A percentile compares a stretch with the other conserved stretches of the same genome.
Evolutionary conservation across 2,113 vertebrate genomes (phyloP).

Genomic region (Corythaixoides concolor): DNA sequence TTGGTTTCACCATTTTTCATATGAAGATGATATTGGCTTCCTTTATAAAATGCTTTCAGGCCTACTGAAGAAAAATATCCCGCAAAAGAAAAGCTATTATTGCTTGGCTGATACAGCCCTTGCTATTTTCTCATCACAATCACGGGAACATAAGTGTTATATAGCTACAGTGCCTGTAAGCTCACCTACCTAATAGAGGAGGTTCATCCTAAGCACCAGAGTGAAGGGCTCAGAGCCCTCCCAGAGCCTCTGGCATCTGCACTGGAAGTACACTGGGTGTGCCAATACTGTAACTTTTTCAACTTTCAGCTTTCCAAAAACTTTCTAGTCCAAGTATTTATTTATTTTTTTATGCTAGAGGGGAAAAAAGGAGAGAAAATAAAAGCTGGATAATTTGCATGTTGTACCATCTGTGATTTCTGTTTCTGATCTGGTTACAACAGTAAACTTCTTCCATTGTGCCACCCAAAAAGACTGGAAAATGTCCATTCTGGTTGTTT

Average conservation of each 20-base stretch:
- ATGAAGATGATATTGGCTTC: not conserved
- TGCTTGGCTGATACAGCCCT: not conserved
- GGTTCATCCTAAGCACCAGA: not conserved
- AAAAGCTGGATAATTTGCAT: not conserved
- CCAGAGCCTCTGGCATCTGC: not conserved
- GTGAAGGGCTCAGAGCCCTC: not conserved
- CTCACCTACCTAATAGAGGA: not conserved
- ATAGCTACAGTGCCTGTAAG: not conserved
- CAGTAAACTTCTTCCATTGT: not conserved
- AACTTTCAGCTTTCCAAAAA: not conserved
- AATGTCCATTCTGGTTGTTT: conserved; percentile 55
- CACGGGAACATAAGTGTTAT: not conserved
- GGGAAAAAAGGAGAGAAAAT: not conserved
- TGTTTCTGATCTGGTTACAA: not conserved
- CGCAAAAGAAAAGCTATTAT: not conserved
- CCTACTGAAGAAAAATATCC: not conserved
- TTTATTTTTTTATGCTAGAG: not conserved
- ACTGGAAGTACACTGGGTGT: not conserved
- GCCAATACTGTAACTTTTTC: not conserved
- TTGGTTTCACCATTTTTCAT: not conserved
- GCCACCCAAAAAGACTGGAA: conserved; percentile 13
- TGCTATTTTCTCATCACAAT: not conserved
- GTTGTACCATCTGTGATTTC: not conserved
- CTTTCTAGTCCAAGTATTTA: not conserved
- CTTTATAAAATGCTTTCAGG: conserved; percentile 3